phyloP scores from a whole-genome alignment of 2,113 vertebrate species.

The Bothrops jararaca region DNA sequence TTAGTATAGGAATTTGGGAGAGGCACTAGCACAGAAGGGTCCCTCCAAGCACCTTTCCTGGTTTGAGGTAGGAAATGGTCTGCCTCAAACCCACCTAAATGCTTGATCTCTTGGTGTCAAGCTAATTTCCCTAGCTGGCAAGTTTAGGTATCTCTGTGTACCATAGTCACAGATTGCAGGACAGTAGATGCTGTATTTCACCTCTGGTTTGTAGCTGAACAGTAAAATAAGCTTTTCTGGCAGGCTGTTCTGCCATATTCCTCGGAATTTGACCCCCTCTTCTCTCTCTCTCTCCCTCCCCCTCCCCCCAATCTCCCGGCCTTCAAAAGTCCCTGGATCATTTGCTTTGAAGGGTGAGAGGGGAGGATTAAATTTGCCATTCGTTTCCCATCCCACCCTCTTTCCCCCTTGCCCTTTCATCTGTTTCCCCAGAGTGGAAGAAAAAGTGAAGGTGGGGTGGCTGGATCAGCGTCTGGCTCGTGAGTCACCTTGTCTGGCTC shows the following conservation, averaged over 20 bases:
- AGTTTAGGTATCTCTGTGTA: too few species aligned
- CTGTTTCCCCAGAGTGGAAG: neutral
- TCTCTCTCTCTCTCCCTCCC: too few species aligned
- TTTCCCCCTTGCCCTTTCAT: neutral
- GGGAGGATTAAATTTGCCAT: neutral
- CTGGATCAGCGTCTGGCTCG: neutral
- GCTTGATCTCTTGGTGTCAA: neutral
- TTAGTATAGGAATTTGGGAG: neutral
- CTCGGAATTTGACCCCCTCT: neutral
- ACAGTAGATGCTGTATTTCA: neutral
- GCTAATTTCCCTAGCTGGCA: neutral
- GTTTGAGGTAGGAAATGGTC: neutral
- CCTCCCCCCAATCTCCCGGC: too few species aligned
- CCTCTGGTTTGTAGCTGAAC: neutral
- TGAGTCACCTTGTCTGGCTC: neutral
- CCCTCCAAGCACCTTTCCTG: neutral
- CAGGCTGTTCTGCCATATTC: neutral
- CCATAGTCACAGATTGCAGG: neutral
- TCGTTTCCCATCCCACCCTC: neutral
- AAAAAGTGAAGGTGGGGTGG: neutral
- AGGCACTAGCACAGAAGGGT: neutral
- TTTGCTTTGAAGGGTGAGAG: neutral
- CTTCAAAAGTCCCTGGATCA: neutral
- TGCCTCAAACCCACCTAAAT: neutral
- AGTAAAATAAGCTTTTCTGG: neutral